A percentile compares a stretch with the other conserved stretches of the same genome.
Conservation (phyloP, 64 coral and sea anemone genomes). For the Catalaphyllia jardinei region DNA sequence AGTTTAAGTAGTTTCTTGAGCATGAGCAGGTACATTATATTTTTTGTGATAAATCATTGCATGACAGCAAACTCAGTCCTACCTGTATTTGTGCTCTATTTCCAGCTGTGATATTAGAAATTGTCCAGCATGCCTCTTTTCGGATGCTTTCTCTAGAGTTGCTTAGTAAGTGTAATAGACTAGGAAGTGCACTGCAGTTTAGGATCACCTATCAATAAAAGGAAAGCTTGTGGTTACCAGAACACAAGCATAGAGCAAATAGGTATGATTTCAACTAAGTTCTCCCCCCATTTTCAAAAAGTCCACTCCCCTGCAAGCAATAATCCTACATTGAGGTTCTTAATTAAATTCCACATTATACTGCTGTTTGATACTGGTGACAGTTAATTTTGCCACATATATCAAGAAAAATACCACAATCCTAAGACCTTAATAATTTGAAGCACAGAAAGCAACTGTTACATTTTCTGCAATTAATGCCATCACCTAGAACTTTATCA, state of each 20-base stretch:
- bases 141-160: slow-evolving; percentile 90
- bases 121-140: slow-evolving; percentile 99
- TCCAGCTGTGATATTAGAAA: slow-evolving; percentile 98
- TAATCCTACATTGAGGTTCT: too few relatives aligned
- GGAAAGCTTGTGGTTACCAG: not conserved
- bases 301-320: too few relatives aligned
- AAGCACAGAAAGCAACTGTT: too few relatives aligned
- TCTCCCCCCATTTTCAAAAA: too few relatives aligned
- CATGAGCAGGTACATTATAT: not conserved
- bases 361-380: too few relatives aligned
- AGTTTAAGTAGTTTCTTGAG: not conserved
- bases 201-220: slow-evolving; percentile 79
- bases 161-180: slow-evolving; percentile 91
- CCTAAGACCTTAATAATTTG: too few relatives aligned
- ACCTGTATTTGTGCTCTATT: slow-evolving; percentile 98
- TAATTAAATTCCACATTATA: too few relatives aligned
- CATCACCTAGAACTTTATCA: too few relatives aligned
- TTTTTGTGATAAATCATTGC: not conserved
- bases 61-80: not conserved
- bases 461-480: too few relatives aligned
- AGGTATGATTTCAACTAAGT: too few relatives aligned
- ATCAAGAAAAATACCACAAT: too few relatives aligned
- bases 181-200: slow-evolving; percentile 96
- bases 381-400: too few relatives aligned
- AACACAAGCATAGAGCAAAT: not conserved